Percentiles rank a stretch among this genome's conserved stretches.
Evolutionary conservation across 2,888 invertebrate genomes (phyloP).

Genomic region (Thalpophila matura): DNA sequence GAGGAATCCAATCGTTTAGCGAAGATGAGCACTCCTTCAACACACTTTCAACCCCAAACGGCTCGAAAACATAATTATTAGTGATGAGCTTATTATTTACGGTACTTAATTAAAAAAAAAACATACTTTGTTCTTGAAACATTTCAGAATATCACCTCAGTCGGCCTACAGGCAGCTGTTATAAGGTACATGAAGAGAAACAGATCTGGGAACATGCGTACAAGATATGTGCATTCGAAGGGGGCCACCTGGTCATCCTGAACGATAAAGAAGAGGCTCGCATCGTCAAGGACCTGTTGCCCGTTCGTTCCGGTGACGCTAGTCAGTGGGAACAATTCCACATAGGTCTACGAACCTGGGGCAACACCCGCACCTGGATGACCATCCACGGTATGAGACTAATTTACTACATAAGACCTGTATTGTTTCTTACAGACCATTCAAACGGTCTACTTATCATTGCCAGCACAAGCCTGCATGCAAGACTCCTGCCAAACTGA

Average conservation of each 20-base stretch:
- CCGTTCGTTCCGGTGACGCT: background rate
- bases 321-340: slow-evolving; percentile 17
- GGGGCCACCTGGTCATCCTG: slow-evolving; percentile 34
- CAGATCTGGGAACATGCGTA: slow-evolving; percentile 23
- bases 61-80: too few species aligned
- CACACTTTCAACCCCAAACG: too few species aligned
- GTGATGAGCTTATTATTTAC: too few species aligned
- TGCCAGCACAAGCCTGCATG: too few species aligned
- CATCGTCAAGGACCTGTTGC: slow-evolving; percentile 23
- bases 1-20: too few species aligned
- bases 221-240: slow-evolving; percentile 30
- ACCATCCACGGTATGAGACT: slow-evolving; percentile 11
- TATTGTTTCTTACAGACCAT: too few species aligned
- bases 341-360: slow-evolving; percentile 21
- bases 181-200: slow-evolving; percentile 19
- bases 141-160: slow-evolving; percentile 34
- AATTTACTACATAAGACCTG: too few species aligned
- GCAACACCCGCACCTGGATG: slow-evolving; percentile 13
- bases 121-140: too few species aligned
- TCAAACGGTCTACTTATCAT: too few species aligned
- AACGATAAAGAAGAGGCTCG: slow-evolving; percentile 23
- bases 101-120: too few species aligned
- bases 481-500: too few species aligned
- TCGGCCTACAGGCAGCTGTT: slow-evolving; percentile 42
- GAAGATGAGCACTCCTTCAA: too few species aligned